Percentiles rank a stretch among this genome's conserved stretches.
Evolutionary conservation across 2,113 vertebrate genomes (phyloP).

Genomic region (Vombatus ursinus): DNA sequence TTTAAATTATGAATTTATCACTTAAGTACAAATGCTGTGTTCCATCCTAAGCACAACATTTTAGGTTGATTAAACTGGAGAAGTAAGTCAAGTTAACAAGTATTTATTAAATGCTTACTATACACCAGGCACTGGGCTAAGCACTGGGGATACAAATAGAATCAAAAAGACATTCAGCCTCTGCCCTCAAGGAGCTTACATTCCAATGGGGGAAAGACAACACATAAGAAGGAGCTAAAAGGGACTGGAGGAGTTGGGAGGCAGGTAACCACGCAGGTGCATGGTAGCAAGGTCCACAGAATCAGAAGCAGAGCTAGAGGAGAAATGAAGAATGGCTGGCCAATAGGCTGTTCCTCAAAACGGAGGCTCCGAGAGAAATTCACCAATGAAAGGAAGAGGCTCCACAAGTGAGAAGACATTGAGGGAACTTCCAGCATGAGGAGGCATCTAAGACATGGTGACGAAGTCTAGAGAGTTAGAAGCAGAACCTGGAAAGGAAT

Average conservation of each 20-base stretch:
- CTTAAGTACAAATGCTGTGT: background rate
- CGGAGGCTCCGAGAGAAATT: background rate
- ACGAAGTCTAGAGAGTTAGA: background rate
- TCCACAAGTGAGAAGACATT: background rate
- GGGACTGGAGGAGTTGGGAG: background rate
- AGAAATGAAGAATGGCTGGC: background rate
- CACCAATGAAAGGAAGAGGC: background rate
- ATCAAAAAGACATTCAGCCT: background rate
- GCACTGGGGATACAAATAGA: no score
- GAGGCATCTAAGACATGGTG: background rate
- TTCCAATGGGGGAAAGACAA: no score
- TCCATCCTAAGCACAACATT: background rate
- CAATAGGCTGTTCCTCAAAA: background rate
- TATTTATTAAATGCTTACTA: background rate
- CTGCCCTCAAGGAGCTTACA: background rate
- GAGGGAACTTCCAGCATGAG: background rate
- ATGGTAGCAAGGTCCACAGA: background rate
- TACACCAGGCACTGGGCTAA: no score
- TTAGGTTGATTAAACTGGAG: background rate
- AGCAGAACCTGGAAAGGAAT: background rate
- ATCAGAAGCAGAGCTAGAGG: background rate
- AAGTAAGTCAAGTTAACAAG: background rate
- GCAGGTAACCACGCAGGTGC: no score
- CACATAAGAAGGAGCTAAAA: background rate
- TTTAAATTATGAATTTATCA: slow-evolving; percentile 27